Percentiles rank a stretch among this genome's conserved stretches.
These are phyloP conservation scores for Ophioderma brevispina DNA, from an alignment of 35 echinoderm and acorn worm genomes.

Conservation along the genomic window DNA sequence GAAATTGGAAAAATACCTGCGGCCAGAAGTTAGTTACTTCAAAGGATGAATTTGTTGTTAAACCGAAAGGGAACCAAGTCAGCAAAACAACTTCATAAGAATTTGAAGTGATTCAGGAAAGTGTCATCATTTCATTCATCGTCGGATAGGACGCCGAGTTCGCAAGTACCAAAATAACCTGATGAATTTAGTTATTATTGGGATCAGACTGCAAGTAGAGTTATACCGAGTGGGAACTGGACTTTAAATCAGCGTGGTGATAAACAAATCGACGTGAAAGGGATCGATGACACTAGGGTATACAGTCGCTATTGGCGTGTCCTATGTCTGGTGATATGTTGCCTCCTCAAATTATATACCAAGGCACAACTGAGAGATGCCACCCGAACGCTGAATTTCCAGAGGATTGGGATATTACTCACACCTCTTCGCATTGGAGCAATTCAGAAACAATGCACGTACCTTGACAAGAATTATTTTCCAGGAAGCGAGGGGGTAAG, in stretches of 20 bases:
- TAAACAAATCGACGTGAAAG: slow-evolving; percentile 30
- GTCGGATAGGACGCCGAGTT: slow-evolving; percentile 19
- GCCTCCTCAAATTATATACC: slow-evolving; percentile 61
- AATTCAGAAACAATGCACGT: slow-evolving; percentile 16
- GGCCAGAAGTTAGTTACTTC: slow-evolving; percentile 1
- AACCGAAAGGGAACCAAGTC: slow-evolving; percentile 53
- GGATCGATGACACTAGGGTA: slow-evolving; percentile 66
- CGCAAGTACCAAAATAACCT: slow-evolving; percentile 41
- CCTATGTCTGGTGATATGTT: slow-evolving; percentile 39
- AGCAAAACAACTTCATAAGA: slow-evolving; percentile 13
- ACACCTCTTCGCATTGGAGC: slow-evolving; percentile 51
- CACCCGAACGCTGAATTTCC: slow-evolving; percentile 56
- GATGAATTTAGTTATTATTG: slow-evolving; percentile 57
- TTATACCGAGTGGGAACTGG: slow-evolving; percentile 45
- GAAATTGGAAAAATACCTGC: background rate
- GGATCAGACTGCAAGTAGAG: slow-evolving; percentile 56
- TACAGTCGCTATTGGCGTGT: slow-evolving; percentile 35
- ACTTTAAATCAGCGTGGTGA: slow-evolving; percentile 24
- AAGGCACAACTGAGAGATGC: slow-evolving; percentile 42
- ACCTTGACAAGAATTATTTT: slow-evolving; percentile 28
- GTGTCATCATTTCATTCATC: too few relatives aligned
- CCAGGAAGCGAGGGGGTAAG: too few relatives aligned
- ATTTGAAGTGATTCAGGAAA: background rate
- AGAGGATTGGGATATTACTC: slow-evolving; percentile 56
- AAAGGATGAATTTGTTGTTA: slow-evolving; percentile 2